Conservation (phyloP, 2,888 invertebrate species). For the Drosophila macrospina region DNA sequence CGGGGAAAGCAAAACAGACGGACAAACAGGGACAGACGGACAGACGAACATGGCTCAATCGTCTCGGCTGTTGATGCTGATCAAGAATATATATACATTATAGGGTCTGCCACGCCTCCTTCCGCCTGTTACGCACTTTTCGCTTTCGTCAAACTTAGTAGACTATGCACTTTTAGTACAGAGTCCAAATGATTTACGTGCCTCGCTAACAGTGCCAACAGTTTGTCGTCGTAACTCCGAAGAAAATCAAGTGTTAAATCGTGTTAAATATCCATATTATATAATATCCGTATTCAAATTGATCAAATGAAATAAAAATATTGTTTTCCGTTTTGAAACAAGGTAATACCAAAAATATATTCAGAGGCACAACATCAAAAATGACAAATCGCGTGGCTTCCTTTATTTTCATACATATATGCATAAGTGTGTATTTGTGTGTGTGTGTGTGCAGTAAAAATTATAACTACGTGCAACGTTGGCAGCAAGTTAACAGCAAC, state of each 20-base stretch:
- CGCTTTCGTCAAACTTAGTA: too few species aligned
- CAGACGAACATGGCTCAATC: too few species aligned
- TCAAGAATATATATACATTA: too few species aligned
- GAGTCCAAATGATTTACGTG: too few species aligned
- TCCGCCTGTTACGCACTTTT: too few species aligned
- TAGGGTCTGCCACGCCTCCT: too few species aligned
- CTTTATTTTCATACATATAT: slow-evolving; percentile 34
- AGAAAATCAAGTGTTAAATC: slow-evolving; percentile 33
- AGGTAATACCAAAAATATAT: slow-evolving; percentile 29
- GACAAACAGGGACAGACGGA: too few species aligned
- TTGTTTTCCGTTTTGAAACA: slow-evolving; percentile 26
- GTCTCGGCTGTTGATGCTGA: too few species aligned
- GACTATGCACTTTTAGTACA: too few species aligned
- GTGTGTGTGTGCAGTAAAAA: slow-evolving; percentile 46
- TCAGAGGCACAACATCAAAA: slow-evolving; percentile 66
- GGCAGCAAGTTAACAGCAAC: slow-evolving; percentile 56
- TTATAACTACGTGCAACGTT: slow-evolving; percentile 62
- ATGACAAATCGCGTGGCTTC: slow-evolving; percentile 67
- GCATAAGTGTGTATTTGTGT: slow-evolving; percentile 15
- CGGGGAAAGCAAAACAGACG: too few species aligned
- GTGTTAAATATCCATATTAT: slow-evolving; percentile 24
- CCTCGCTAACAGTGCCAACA: slow-evolving; percentile 51
- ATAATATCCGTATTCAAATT: too few species aligned
- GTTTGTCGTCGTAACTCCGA: slow-evolving; percentile 51
- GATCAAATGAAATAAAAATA: slow-evolving; percentile 23